Percentiles rank a stretch among this genome's conserved stretches.
Conservation (phyloP, 2,113 vertebrate genomes). For the Entosphenus tridentatus region DNA sequence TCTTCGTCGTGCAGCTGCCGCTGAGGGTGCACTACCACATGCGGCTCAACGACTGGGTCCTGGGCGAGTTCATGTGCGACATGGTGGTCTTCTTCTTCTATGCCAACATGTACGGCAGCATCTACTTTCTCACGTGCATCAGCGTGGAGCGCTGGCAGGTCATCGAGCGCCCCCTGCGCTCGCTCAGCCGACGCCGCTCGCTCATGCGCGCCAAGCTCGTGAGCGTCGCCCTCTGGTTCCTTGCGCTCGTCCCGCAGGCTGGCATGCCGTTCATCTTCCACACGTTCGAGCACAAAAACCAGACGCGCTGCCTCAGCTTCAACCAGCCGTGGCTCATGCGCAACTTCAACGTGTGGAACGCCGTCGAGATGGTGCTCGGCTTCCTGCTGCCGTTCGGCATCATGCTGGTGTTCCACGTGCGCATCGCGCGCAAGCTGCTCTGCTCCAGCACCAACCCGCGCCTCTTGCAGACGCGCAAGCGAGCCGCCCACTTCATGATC, state of each 20-base stretch:
- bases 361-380: conserved; percentile 16
- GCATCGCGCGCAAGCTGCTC: conserved; percentile 15
- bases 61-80: conserved; percentile 7
- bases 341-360: conserved; percentile 18
- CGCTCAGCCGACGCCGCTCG: background rate
- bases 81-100: background rate
- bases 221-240: conserved; percentile 14
- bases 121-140: conserved; percentile 5
- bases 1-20: conserved; percentile 17
- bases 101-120: conserved; percentile 1
- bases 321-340: conserved; percentile 3
- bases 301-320: conserved; percentile 23
- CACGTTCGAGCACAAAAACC: background rate
- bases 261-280: conserved; percentile 14
- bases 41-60: conserved; percentile 9
- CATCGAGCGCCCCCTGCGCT: background rate
- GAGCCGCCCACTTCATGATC: conserved; percentile 17
- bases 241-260: conserved; percentile 14
- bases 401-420: conserved; percentile 20
- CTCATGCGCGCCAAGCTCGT: conserved; percentile 9
- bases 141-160: conserved; percentile 2
- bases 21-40: conserved; percentile 19
- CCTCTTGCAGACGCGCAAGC: conserved; percentile 16
- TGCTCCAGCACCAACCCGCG: conserved; percentile 13
- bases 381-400: conserved; percentile 18